These are phyloP conservation scores for Drepanosiphum platanoidis DNA, from an alignment of 2,888 invertebrate species.

Conservation along the genomic window DNA sequence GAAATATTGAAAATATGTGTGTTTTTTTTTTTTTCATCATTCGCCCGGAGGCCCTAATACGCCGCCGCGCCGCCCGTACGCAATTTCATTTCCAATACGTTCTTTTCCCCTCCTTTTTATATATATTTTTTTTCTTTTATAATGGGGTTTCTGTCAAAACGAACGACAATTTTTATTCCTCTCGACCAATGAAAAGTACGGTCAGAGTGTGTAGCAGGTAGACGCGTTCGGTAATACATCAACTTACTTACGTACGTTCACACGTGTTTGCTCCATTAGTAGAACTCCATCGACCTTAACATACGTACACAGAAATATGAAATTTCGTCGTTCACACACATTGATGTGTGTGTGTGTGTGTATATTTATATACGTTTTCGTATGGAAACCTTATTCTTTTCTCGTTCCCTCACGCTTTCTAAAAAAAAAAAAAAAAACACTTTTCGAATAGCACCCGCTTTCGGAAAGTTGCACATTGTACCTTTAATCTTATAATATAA, in stretches of 20 bases:
- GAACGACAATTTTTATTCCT: slow-evolving; percentile 48
- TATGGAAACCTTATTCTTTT: slow-evolving; percentile 17
- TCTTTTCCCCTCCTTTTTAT: slow-evolving; percentile 23
- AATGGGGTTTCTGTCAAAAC: slow-evolving; percentile 38
- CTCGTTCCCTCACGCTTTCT: background rate
- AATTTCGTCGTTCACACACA: slow-evolving; percentile 7
- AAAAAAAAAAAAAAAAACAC: background rate
- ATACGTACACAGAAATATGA: slow-evolving; percentile 1
- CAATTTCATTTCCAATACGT: slow-evolving; percentile 48
- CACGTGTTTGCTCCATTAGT: slow-evolving; percentile 49
- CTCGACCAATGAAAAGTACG: slow-evolving; percentile 22
- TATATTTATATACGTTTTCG: no score
- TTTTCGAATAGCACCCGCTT: background rate
- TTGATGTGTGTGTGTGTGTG: no score
- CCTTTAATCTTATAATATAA: background rate
- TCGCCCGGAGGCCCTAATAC: background rate
- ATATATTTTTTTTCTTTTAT: background rate
- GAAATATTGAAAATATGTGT: slow-evolving; percentile 3
- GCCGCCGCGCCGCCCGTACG: background rate
- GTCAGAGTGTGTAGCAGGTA: slow-evolving; percentile 26
- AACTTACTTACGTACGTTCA: slow-evolving; percentile 26
- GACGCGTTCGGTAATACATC: slow-evolving; percentile 42
- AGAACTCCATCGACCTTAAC: slow-evolving; percentile 47
- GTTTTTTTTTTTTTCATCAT: no score
- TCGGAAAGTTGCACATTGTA: background rate